Base-by-base conservation (phyloP, 2,797 vertebrate genomes). In the Pitangus sulphuratus region DNA sequence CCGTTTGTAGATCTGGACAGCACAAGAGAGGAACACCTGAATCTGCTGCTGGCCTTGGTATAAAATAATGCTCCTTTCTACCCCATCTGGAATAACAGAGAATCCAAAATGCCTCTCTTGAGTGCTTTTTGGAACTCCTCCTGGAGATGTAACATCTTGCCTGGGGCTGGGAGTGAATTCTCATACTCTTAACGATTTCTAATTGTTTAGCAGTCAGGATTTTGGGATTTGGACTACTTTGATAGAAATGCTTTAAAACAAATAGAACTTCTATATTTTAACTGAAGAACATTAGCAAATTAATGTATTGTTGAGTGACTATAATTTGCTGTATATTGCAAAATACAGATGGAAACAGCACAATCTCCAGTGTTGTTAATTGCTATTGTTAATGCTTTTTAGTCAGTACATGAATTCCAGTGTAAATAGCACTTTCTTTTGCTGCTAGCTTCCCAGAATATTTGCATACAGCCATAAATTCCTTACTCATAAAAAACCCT, bases 301-400 rank as follows among this genome's bases (percentile, higher is more conserved):
- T 42, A 90, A 75, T 90, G 45, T 39, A 68, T 92, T 89, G n/a
- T 64, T 80, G 64, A 91, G 75, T 90, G 84, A 70, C 48, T 92
- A 33, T 91, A 40, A 40, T 96, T 87, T 89, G 64, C 78, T 78
- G 69, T 60, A 57, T 87, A 77, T 87, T 92, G 87, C 89, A 83
- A 95, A 96, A 84, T 94, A 78, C 64, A 74, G 81, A 89, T 83
- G 76, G 89, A 95, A 96, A 68, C 57, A 57, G 54, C 61, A 77
- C 53, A 92, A 40, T 85, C 85, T 83, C 31, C 51, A 69, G 33
- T 90, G 79, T 70, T 84, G 66, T 91, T 95, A 95, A 95, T 90
- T 95, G 90, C 62, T 90, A 19, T 58, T 93, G 90, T 93, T 95
- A 94, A 93, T 93, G 82, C 21, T 87, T 94, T 96, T 87, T 90